Percentiles rank a stretch among this genome's conserved stretches.
These are phyloP conservation scores for Sylvilagus floridanus DNA, from an alignment of 2,797 vertebrate species.

Conservation along the genomic window DNA sequence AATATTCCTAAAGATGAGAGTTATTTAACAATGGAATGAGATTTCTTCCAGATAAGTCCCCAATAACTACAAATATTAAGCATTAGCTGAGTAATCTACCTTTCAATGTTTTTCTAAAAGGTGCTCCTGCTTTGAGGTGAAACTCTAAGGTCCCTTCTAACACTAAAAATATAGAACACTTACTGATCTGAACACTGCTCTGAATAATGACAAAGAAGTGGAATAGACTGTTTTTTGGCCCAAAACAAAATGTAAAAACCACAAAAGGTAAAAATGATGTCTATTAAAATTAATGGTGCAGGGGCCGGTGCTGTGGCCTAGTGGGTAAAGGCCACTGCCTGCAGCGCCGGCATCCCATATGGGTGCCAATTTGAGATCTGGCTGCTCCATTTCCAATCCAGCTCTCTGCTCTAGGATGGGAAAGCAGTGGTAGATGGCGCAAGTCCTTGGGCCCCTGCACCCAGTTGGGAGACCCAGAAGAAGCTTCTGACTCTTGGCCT, in stretches of 20 bases:
- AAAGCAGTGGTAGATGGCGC: no score
- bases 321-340: background rate
- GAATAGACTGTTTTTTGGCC: background rate
- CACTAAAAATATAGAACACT: background rate
- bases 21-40: background rate
- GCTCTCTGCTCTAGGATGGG: no score
- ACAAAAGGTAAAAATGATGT: background rate
- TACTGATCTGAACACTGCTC: background rate
- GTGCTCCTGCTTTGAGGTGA: background rate
- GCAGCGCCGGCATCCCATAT: no score
- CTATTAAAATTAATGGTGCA: conserved; percentile 4
- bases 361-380: no score
- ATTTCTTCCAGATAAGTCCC: background rate
- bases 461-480: no score
- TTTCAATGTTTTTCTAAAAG: conserved; percentile 29
- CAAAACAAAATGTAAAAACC: background rate
- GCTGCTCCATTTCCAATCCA: no score
- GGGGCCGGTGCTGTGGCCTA: background rate
- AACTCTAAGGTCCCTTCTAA: background rate
- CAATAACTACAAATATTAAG: conserved; percentile 14
- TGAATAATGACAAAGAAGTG: background rate
- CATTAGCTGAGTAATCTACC: background rate
- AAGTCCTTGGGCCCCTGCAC: no score
- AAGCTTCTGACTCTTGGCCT: no score
- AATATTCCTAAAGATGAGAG: conserved; percentile 26